Evolutionary conservation across 2,113 vertebrate species (phyloP).

Genomic region (Haemorhous mexicanus): DNA sequence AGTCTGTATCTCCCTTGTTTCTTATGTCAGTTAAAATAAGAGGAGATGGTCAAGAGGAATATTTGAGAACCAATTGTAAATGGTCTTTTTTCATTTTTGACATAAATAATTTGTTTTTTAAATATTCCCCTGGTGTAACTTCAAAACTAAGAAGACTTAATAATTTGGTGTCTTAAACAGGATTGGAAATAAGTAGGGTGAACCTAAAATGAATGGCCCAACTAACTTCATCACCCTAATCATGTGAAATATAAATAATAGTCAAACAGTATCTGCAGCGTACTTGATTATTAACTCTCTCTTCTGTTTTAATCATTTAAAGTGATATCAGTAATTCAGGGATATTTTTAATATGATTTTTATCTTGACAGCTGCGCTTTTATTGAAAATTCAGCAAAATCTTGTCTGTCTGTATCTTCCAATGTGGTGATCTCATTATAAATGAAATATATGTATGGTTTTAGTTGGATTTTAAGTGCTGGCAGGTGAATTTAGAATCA

Average conservation of each 20-base stretch:
- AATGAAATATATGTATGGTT: conserved; percentile 30
- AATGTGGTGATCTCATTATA: not conserved
- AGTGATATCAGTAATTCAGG: conserved; percentile 16
- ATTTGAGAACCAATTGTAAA: not conserved
- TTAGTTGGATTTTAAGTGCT: conserved; percentile 23
- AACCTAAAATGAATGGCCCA: not conserved
- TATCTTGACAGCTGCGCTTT: conserved; percentile 43
- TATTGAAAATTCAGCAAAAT: conserved; percentile 18
- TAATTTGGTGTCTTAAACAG: not conserved
- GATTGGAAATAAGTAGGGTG: not conserved
- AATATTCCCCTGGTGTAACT: not conserved
- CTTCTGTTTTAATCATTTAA: conserved; percentile 44
- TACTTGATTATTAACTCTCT: conserved; percentile 25
- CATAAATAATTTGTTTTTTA: not conserved
- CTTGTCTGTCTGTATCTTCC: conserved; percentile 16
- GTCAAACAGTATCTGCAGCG: not conserved
- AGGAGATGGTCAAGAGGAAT: not conserved
- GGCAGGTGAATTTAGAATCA: conserved; percentile 18
- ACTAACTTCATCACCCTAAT: not conserved
- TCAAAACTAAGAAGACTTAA: not conserved
- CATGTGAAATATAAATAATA: not conserved
- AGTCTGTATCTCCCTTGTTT: not conserved
- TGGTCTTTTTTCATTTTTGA: not conserved
- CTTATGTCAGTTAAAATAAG: not conserved
- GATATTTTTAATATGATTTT: not conserved